phyloP scores from a whole-genome alignment of 2,888 invertebrate species.

The Anoncus sp. region DNA sequence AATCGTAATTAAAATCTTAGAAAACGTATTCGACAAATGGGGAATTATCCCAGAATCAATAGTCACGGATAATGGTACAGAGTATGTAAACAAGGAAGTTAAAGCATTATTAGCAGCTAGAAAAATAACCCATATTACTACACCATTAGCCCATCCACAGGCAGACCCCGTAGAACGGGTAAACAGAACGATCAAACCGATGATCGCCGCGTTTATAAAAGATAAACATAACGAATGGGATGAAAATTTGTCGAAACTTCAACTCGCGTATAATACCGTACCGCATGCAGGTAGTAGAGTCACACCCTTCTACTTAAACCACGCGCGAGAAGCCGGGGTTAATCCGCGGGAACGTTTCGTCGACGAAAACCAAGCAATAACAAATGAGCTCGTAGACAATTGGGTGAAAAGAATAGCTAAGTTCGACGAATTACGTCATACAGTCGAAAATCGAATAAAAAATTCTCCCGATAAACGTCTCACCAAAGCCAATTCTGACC shows the following conservation, averaged over 20 bases:
- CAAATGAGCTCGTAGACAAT: background rate
- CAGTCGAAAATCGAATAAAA: background rate
- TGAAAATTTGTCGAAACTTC: too few species aligned
- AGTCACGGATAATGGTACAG: conserved; percentile 37
- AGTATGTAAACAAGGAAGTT: conserved; percentile 40
- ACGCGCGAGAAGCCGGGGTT: background rate
- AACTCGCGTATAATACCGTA: too few species aligned
- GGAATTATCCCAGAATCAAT: conserved; percentile 33
- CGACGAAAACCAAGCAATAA: background rate
- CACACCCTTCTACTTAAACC: background rate
- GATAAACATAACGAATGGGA: too few species aligned
- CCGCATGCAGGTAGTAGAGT: conserved; percentile 1
- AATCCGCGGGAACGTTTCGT: background rate
- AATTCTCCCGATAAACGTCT: background rate
- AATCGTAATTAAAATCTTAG: conserved; percentile 25
- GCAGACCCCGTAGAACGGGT: too few species aligned
- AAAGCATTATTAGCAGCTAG: conserved; percentile 22
- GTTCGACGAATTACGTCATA: background rate
- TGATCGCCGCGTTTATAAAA: conserved; percentile 46
- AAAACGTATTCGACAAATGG: conserved; percentile 37
- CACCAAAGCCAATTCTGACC: background rate
- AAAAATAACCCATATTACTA: conserved; percentile 7
- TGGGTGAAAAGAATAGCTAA: conserved; percentile 4
- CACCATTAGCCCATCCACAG: conserved; percentile 21
- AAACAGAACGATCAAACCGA: conserved; percentile 38